Conservation (phyloP, 1,140 invertebrate species). For the Drosophila ficusphila region DNA sequence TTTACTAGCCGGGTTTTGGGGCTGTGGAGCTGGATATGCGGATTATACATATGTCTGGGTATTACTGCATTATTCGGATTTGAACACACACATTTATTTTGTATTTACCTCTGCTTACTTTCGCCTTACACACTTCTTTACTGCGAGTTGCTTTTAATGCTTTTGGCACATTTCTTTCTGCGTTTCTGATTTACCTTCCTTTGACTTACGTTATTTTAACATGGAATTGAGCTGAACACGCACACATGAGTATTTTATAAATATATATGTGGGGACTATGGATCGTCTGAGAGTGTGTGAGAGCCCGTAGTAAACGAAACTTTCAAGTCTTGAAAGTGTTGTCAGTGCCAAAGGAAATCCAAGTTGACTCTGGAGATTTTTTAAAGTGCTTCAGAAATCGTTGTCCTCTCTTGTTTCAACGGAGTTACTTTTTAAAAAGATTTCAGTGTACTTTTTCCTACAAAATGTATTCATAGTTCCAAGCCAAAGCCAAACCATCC, state of each 20-base stretch:
- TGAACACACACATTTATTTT: conserved; percentile 28
- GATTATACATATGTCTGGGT: conserved; percentile 37
- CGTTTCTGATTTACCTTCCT: conserved; percentile 45
- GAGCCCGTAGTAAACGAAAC: not conserved
- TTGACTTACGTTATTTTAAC: conserved; percentile 48
- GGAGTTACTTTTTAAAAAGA: no score
- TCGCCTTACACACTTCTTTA: not conserved
- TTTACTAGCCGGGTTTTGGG: not conserved
- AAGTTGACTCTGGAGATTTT: not conserved
- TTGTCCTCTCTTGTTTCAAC: no score
- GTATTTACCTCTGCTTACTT: conserved; percentile 27
- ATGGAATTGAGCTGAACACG: conserved; percentile 50
- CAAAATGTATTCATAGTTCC: no score
- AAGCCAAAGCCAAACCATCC: no score
- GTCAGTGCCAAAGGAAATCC: not conserved
- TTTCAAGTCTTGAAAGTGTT: not conserved
- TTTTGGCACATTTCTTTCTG: conserved; percentile 50
- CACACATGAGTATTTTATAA: conserved; percentile 26
- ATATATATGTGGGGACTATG: conserved; percentile 14
- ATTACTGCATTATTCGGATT: conserved; percentile 40
- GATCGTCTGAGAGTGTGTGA: conserved; percentile 8
- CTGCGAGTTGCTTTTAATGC: conserved; percentile 40
- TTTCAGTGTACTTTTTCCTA: not conserved
- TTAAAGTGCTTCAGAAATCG: no score
- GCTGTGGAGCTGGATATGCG: conserved; percentile 23